A percentile compares a stretch with the other conserved stretches of the same genome.
These are phyloP conservation scores for Lasioglossum oenotherae DNA, from an alignment of 2,888 invertebrate genomes.

Conservation along the genomic window DNA sequence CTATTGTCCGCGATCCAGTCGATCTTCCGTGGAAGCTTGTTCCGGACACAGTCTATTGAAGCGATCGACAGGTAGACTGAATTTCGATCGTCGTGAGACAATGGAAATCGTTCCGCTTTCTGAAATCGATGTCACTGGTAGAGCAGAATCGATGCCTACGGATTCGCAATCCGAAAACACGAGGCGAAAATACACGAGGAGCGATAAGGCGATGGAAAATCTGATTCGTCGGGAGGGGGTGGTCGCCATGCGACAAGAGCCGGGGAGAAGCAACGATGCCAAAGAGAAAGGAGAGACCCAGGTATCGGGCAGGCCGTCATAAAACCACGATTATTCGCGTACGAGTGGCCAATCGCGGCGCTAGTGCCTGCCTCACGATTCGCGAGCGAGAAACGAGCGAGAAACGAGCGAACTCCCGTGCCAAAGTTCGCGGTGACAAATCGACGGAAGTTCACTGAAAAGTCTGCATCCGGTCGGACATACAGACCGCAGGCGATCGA, in stretches of 20 bases:
- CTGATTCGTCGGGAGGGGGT: constrained; percentile 8
- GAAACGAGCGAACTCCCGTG: constrained; percentile 3
- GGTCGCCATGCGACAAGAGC: neutral
- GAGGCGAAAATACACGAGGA: neutral
- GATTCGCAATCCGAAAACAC: neutral
- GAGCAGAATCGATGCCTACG: neutral
- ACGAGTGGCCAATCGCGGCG: constrained; percentile 66
- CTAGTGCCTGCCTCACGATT: constrained; percentile 40
- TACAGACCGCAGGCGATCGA: neutral
- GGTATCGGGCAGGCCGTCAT: constrained; percentile 62
- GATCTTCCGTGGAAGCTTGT: neutral
- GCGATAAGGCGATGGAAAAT: constrained; percentile 8
- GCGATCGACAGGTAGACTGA: neutral
- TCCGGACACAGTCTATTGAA: neutral
- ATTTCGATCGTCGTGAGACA: constrained; percentile 12
- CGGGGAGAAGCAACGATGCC: constrained; percentile 48
- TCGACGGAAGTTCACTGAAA: neutral
- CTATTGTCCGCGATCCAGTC: neutral
- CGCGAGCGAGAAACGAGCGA: constrained; percentile 15
- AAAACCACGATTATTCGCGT: constrained; percentile 70
- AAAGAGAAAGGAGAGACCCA: constrained; percentile 68
- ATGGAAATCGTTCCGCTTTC: constrained; percentile 10
- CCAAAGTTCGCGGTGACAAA: neutral
- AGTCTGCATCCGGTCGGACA: neutral
- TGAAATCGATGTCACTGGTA: neutral